Evolutionary conservation across 2,113 vertebrate species (phyloP).

Genomic region (Marcusenius ussheri): DNA sequence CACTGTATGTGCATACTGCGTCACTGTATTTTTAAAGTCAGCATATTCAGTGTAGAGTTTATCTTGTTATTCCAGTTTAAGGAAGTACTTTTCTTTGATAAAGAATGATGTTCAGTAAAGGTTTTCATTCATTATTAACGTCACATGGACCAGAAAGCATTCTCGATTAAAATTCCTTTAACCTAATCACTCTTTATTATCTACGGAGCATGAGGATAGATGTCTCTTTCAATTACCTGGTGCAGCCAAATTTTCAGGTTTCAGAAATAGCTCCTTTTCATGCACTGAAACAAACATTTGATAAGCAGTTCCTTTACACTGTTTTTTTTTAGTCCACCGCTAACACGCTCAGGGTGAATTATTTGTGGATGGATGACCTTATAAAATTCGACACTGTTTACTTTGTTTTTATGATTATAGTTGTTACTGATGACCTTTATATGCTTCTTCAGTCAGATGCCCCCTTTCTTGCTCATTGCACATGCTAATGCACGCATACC

Average conservation of each 20-base stretch:
- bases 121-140: background rate
- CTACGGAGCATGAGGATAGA: background rate
- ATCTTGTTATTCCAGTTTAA: background rate
- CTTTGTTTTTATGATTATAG: constrained; percentile 9
- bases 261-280: constrained; percentile 11
- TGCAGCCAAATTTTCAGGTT: background rate
- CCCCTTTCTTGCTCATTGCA: constrained; percentile 5
- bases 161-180: background rate
- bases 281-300: background rate
- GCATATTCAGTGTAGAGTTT: background rate
- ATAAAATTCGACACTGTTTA: background rate
- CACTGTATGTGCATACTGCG: background rate
- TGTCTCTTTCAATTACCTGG: constrained; percentile 11
- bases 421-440: background rate
- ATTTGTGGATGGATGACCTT: background rate
- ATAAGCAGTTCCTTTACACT: background rate
- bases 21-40: background rate
- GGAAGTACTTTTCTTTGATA: background rate
- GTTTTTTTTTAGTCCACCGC: background rate
- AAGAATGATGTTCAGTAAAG: background rate
- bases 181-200: background rate
- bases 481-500: background rate
- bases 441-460: background rate
- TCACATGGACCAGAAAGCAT: background rate
- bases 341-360: background rate